These are phyloP conservation scores for Casuarius casuarius DNA, from an alignment of 2,113 vertebrate genomes.

Conservation along the genomic window DNA sequence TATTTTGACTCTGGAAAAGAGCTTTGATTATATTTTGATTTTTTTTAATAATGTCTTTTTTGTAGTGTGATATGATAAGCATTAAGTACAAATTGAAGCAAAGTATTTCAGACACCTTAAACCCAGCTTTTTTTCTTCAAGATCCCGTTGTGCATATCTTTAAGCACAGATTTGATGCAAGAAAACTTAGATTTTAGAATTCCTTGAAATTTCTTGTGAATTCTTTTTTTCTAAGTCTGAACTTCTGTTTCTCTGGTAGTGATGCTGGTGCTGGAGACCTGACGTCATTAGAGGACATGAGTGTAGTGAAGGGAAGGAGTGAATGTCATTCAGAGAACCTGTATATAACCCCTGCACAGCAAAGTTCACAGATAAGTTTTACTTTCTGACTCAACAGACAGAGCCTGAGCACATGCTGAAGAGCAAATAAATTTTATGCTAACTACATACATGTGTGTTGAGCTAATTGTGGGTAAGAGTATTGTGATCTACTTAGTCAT, in stretches of 20 bases:
- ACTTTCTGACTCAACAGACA: background rate
- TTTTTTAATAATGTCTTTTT: too few species aligned
- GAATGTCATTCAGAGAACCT: background rate
- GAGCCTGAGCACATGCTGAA: background rate
- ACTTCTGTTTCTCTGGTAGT: background rate
- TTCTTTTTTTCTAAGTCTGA: background rate
- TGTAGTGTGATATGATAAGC: too few species aligned
- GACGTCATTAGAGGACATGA: background rate
- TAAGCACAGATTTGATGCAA: background rate
- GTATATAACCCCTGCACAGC: background rate
- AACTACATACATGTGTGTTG: background rate
- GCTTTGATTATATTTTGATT: background rate
- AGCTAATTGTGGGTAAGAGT: background rate
- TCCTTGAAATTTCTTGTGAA: background rate
- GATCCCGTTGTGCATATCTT: background rate
- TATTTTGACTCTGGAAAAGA: background rate
- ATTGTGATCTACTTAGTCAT: background rate
- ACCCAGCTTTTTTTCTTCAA: background rate
- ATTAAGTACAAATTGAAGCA: background rate
- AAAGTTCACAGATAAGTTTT: background rate
- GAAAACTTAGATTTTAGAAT: background rate
- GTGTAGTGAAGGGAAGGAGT: background rate
- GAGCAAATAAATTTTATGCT: background rate
- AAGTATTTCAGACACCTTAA: background rate
- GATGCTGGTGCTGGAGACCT: background rate